Conservation (phyloP, 2,888 invertebrate genomes). For the Caenorhabditis panamensis region DNA sequence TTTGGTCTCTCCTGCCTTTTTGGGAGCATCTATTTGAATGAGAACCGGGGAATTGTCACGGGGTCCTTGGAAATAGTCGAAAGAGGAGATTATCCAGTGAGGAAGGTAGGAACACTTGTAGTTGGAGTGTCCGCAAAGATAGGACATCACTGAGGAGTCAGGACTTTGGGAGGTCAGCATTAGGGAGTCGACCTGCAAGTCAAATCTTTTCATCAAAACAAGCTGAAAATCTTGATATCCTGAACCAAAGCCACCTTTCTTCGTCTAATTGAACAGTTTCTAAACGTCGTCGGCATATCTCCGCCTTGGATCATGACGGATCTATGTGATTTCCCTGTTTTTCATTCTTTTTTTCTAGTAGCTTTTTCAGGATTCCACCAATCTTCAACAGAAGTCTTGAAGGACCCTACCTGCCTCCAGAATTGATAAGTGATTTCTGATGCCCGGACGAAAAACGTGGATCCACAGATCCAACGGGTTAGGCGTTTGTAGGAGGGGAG, state of each 20-base stretch:
- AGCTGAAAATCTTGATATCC: too few relatives aligned
- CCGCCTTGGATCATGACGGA: too few relatives aligned
- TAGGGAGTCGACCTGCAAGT: slow-evolving; percentile 30
- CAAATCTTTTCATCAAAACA: too few relatives aligned
- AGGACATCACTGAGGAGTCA: slow-evolving; percentile 37
- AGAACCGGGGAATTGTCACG: slow-evolving; percentile 28
- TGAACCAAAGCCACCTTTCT: too few relatives aligned
- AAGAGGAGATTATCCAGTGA: slow-evolving; percentile 39
- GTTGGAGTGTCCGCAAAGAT: slow-evolving; percentile 34
- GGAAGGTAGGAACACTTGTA: slow-evolving; percentile 42
- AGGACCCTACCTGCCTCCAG: slow-evolving; percentile 36
- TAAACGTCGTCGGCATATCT: too few relatives aligned
- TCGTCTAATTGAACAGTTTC: too few relatives aligned
- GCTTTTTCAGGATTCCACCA: too few relatives aligned
- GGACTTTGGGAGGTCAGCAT: slow-evolving; percentile 44
- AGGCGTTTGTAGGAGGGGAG: slow-evolving; percentile 21
- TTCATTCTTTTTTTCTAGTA: too few relatives aligned
- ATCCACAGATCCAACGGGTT: slow-evolving; percentile 36
- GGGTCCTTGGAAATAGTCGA: too few relatives aligned
- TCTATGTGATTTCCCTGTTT: too few relatives aligned
- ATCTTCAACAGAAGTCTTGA: too few relatives aligned
- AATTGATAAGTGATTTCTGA: slow-evolving; percentile 34
- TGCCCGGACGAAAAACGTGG: slow-evolving; percentile 44
- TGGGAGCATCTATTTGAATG: slow-evolving; percentile 35
- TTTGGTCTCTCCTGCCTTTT: slow-evolving; percentile 25